A percentile compares a stretch with the other conserved stretches of the same genome.
Conservation (phyloP, 1,140 invertebrate genomes). For the Bradysia coprophila region DNA sequence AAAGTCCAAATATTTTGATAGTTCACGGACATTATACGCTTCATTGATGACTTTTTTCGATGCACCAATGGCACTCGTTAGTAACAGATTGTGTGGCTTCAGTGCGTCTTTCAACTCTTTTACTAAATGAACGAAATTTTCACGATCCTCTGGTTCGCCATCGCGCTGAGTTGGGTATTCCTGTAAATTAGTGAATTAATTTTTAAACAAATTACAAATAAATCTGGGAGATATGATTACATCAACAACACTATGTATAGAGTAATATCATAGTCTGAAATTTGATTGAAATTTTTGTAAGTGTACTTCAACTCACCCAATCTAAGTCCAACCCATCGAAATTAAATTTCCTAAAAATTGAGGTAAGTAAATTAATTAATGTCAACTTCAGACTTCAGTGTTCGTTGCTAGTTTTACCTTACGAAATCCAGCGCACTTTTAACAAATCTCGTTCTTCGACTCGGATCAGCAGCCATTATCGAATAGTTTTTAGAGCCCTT, state of each 20-base stretch:
- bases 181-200: slow-evolving; percentile 34
- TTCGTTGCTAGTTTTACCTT: no score
- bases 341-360: slow-evolving; percentile 39
- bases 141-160: slow-evolving; percentile 49
- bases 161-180: slow-evolving; percentile 63
- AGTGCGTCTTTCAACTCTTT: slow-evolving; percentile 47
- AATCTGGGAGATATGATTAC: background rate
- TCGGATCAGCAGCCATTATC: slow-evolving; percentile 37
- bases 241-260: slow-evolving; percentile 10
- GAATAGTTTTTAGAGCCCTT: slow-evolving; percentile 66
- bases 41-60: slow-evolving; percentile 46
- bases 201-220: background rate
- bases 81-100: slow-evolving; percentile 32
- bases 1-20: slow-evolving; percentile 57
- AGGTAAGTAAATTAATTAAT: no score
- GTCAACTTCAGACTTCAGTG: no score
- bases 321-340: slow-evolving; percentile 75
- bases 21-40: slow-evolving; percentile 53
- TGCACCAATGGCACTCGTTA: slow-evolving; percentile 60
- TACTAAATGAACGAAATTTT: slow-evolving; percentile 54
- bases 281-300: no score
- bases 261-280: no score
- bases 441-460: slow-evolving; percentile 36
- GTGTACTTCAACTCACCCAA: slow-evolving; percentile 62
- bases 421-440: slow-evolving; percentile 19